Percentiles rank a stretch among this genome's conserved stretches.
Conservation (phyloP, 2,113 vertebrate genomes). For the Pica pica region DNA sequence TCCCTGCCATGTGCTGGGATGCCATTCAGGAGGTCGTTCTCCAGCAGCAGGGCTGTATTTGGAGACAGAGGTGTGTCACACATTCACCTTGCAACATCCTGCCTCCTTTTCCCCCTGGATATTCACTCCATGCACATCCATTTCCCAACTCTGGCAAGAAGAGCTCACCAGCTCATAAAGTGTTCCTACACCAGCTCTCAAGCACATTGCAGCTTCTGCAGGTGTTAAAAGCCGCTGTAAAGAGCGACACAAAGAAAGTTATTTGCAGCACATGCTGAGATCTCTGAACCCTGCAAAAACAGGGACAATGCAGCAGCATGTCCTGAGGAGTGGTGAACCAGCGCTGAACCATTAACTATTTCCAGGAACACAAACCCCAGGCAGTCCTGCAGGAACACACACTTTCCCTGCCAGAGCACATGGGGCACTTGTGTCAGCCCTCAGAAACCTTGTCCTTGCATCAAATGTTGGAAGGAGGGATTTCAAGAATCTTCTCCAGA, state of each 20-base stretch:
- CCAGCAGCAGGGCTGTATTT: not conserved
- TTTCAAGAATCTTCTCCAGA: not conserved
- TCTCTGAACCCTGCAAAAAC: not conserved
- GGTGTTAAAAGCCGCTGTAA: not conserved
- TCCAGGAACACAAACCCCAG: not conserved
- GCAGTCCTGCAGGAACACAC: not conserved
- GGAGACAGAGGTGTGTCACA: not conserved
- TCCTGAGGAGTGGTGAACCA: not conserved
- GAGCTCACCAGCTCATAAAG: not conserved
- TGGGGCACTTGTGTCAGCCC: not conserved
- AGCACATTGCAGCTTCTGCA: not conserved
- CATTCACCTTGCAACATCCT: rapidly evolving
- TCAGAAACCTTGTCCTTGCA: not conserved
- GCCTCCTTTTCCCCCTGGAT: not conserved
- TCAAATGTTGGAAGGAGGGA: not conserved
- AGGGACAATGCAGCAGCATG: rapidly evolving
- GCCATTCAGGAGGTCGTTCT: not conserved
- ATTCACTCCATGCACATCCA: rapidly evolving
- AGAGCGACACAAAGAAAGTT: not conserved
- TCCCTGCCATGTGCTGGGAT: not conserved
- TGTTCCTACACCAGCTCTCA: not conserved
- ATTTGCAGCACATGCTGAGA: rapidly evolving
- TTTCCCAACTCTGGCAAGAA: not conserved
- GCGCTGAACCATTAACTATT: not conserved
- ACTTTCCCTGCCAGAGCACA: not conserved